phyloP scores from a whole-genome alignment of 2,797 vertebrate genomes.

The Phyllotis vaccarum region DNA sequence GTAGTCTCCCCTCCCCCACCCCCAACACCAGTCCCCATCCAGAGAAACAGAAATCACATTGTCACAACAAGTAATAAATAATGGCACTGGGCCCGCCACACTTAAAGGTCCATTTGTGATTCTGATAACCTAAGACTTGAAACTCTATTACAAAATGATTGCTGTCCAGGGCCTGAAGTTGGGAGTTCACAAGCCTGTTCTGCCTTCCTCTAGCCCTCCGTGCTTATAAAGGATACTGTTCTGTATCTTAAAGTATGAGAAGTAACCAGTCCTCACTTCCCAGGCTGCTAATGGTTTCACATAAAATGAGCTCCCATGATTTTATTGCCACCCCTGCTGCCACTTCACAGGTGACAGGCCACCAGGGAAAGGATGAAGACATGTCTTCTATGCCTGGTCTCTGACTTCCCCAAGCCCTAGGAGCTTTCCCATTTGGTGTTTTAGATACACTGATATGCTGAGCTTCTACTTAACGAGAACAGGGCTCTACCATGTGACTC shows the following conservation, averaged over 20 bases:
- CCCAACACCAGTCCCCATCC: neutral
- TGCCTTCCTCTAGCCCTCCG: conserved; percentile 85
- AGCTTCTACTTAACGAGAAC: conserved; percentile 68
- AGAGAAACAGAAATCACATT: neutral
- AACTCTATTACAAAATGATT: conserved; percentile 73
- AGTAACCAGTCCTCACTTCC: conserved; percentile 87
- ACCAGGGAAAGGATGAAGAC: conserved; percentile 86
- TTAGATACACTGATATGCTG: conserved; percentile 79
- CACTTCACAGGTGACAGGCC: conserved; percentile 86
- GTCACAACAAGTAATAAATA: conserved; percentile 69
- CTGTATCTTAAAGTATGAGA: conserved; percentile 87
- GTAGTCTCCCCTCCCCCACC: too few relatives aligned
- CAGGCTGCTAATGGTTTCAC: conserved; percentile 88
- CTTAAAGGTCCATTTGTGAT: conserved; percentile 74
- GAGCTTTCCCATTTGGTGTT: conserved; percentile 79
- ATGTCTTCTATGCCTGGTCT: conserved; percentile 77
- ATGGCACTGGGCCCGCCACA: conserved; percentile 27
- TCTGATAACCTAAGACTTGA: conserved; percentile 79
- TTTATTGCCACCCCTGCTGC: conserved; percentile 84
- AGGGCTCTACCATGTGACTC: conserved; percentile 46
- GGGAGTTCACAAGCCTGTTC: conserved; percentile 87
- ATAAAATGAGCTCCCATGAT: conserved; percentile 88
- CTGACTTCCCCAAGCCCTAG: conserved; percentile 83
- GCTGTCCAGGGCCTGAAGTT: conserved; percentile 77
- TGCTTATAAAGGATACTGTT: conserved; percentile 89